These are phyloP conservation scores for Bufo bufo DNA, from an alignment of 2,113 vertebrate species.

Conservation along the genomic window DNA sequence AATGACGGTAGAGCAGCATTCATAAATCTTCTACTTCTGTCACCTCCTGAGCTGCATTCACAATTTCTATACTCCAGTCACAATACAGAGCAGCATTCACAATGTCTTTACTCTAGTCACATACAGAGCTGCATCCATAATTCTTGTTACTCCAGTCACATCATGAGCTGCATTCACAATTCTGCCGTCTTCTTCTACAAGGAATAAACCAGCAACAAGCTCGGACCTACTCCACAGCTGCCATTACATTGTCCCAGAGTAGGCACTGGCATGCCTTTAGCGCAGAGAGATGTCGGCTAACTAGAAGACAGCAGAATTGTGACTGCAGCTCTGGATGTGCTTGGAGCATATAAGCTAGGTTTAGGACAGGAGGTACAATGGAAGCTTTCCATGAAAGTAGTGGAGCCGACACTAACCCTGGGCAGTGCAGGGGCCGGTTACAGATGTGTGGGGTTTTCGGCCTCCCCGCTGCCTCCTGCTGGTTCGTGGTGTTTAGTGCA, in stretches of 20 bases:
- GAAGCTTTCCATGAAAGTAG: no score
- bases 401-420: no score
- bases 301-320: not conserved
- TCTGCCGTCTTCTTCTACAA: not conserved
- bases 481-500: not conserved
- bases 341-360: not conserved
- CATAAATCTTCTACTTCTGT: not conserved
- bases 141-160: not conserved
- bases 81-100: not conserved
- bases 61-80: not conserved
- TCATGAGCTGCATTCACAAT: not conserved
- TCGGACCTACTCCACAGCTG: no score
- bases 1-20: not conserved
- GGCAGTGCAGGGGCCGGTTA: no score
- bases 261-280: no score
- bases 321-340: not conserved
- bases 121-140: not conserved
- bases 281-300: no score
- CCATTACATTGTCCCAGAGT: no score
- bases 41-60: not conserved
- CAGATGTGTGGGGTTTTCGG: no score
- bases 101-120: not conserved
- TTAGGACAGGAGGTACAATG: no score
- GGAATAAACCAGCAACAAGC: no score
- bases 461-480: no score